Evolutionary conservation across 2,888 invertebrate species (phyloP).

Genomic region (Hydriomena furcata): DNA sequence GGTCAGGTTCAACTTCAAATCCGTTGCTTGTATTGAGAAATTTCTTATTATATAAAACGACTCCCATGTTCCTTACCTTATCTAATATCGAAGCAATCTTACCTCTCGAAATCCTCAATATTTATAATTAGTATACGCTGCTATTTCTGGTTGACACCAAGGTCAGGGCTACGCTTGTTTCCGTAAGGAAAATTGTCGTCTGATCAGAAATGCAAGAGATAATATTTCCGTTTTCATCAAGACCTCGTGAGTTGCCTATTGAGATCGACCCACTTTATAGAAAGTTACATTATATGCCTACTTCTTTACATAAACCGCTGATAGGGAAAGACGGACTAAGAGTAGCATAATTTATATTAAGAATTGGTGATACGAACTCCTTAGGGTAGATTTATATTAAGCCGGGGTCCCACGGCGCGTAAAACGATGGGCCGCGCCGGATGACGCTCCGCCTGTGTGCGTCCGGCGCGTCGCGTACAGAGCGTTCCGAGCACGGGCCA

Average conservation of each 20-base stretch:
- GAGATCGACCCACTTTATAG: no score
- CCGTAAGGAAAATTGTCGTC: conserved; percentile 8
- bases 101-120: conserved; percentile 14
- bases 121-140: conserved; percentile 8
- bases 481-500: no score
- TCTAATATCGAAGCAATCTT: background rate
- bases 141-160: conserved; percentile 20
- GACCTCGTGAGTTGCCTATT: background rate
- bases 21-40: background rate
- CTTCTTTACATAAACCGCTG: no score
- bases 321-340: no score
- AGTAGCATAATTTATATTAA: no score
- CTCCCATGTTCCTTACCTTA: background rate
- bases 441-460: no score
- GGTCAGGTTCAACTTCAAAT: conserved; percentile 4
- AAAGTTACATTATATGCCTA: no score
- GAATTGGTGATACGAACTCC: no score
- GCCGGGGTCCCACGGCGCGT: no score
- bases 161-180: conserved; percentile 18
- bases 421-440: no score
- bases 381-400: no score
- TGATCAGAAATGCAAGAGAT: conserved; percentile 6
- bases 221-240: conserved; percentile 8
- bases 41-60: conserved; percentile 5
- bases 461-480: no score